Conservation (phyloP, 2,113 vertebrate species). For the Sitta europaea region DNA sequence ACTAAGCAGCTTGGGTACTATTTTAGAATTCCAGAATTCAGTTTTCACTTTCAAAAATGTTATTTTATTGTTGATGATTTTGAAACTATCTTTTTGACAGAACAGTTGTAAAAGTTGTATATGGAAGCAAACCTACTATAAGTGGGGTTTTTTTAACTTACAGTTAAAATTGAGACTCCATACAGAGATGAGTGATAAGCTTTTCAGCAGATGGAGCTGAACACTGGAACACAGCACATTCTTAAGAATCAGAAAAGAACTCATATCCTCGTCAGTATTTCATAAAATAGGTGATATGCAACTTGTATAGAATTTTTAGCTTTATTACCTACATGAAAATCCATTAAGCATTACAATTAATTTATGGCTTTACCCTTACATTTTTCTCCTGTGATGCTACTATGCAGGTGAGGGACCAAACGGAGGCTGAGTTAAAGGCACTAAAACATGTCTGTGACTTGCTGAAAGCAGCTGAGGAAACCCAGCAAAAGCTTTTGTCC, state of each 20-base stretch:
- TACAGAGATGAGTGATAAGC: neutral
- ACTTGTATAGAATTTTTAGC: neutral
- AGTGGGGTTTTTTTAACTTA: neutral
- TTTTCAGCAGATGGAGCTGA: neutral
- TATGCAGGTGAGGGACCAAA: constrained; percentile 76
- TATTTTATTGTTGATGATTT: neutral
- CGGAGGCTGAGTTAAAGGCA: constrained; percentile 68
- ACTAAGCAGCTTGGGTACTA: neutral
- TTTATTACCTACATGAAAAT: neutral
- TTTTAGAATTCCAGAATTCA: neutral
- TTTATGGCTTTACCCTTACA: constrained; percentile 34
- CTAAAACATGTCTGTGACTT: constrained; percentile 70
- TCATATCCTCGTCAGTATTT: neutral
- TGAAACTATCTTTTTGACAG: neutral
- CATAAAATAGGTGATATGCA: neutral
- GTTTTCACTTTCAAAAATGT: neutral
- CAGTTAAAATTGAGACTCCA: neutral
- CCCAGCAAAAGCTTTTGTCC: constrained; percentile 66
- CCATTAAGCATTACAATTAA: neutral
- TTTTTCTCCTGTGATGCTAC: constrained; percentile 38
- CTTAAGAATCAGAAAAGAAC: neutral
- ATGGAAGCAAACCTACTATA: neutral
- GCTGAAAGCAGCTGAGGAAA: constrained; percentile 69
- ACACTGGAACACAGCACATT: neutral
- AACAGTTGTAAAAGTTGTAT: neutral